Base-by-base conservation (phyloP, 1,140 invertebrate genomes). In the Pseudoatta argentina region DNA sequence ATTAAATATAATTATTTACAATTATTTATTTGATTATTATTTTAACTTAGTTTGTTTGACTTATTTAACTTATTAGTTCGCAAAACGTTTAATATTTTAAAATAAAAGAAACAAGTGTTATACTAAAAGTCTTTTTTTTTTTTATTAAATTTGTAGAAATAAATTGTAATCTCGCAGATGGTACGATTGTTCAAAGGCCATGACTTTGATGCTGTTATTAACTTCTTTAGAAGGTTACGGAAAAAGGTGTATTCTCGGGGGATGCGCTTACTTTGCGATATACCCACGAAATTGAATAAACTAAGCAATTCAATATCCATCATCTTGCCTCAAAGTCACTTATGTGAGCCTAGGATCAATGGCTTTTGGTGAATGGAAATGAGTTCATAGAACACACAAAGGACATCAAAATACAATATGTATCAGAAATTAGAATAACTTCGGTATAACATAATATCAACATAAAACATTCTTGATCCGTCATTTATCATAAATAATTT, bases 251-350 rank as follows among this genome's bases (percentile, higher is more conserved):
- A 73, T 24, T 83, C 85, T 81, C 85, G 39, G 24, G 67, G 67
- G 85, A 86, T 53, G 30, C 67, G 66, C 66, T 86, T 66, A 59
- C 66, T 66, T 78, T 21, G 66, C 77, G 71, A 86, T 86, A 27
- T 82, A 86, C 34, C 67, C 59, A 34, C 55, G 63, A 86, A 82
- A 86, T 86, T 82, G 85, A 71, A 86, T 86, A 86, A 86, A 71
- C 85, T 86, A 71, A 79, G 69, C 85, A 82, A 86, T 86, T 83
- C 85, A 82, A 72, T 81, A 79, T 86, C 77, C 77, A 72, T 86
- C 78, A 64, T 81, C 64, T 63, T 48, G 67, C 61, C 73, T 73
- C 85, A 83, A 82, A 83, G 85, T 81, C 39, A 55, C 34, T 66
- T 44, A 51, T 51, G 59, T 51, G 67, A 86, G n/a, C 71, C 85